Evolutionary conservation across 2,113 vertebrate genomes (phyloP).

Genomic region (Corvus hawaiiensis): DNA sequence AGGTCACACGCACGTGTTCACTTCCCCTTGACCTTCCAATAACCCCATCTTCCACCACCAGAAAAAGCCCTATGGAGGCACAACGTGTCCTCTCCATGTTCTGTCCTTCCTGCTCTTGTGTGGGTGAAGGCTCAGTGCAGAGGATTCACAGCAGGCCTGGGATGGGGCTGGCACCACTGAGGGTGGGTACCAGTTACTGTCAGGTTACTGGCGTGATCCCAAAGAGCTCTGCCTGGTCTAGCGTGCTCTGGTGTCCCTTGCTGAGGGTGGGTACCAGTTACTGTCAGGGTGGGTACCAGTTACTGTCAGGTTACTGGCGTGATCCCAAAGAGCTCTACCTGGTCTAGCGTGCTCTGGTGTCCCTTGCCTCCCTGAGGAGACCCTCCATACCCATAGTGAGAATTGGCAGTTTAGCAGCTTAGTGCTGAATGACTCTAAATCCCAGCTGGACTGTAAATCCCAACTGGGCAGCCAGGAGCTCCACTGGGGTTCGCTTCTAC

Average conservation of each 20-base stretch:
- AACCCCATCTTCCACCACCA: neutral
- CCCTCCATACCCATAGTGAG: rapidly evolving
- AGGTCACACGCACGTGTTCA: rapidly evolving
- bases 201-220: neutral
- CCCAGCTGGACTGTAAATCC: neutral
- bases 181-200: neutral
- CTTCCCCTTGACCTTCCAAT: neutral
- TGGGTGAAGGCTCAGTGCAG: rapidly evolving
- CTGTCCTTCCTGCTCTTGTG: neutral
- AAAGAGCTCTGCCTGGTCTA: neutral
- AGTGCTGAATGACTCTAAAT: neutral
- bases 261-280: neutral
- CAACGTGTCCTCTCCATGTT: rapidly evolving
- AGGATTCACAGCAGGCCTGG: neutral
- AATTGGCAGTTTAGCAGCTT: neutral
- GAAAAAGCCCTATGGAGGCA: neutral
- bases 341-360: rapidly evolving
- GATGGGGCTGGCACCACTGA: rapidly evolving
- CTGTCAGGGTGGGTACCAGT: neutral
- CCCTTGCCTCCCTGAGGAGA: neutral
- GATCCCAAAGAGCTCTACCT: neutral
- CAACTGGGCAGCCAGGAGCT: neutral
- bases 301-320: too few relatives aligned
- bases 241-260: rapidly evolving
- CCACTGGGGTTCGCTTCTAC: neutral